Evolutionary conservation across 2,888 invertebrate genomes (phyloP).

Genomic region (Sabatieria punctata): DNA sequence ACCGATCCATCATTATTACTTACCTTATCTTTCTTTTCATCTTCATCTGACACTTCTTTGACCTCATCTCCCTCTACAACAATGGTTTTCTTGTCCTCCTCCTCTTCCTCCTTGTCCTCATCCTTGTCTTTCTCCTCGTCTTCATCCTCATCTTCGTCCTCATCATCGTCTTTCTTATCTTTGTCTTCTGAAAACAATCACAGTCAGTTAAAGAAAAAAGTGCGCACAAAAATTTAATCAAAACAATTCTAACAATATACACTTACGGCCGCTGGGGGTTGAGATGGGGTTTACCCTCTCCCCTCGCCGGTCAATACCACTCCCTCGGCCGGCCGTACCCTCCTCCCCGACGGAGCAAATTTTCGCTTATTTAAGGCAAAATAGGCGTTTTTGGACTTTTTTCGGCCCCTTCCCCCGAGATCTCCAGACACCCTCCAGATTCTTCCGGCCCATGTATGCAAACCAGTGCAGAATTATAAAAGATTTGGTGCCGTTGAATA

Average conservation of each 20-base stretch:
- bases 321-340: no score
- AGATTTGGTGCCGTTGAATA: not conserved
- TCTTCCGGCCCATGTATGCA: not conserved
- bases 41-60: slow-evolving; percentile 13
- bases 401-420: not conserved
- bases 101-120: slow-evolving; percentile 18
- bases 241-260: no score
- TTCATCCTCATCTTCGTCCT: slow-evolving; percentile 17
- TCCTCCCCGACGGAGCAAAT: no score
- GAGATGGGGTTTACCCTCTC: no score
- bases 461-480: not conserved
- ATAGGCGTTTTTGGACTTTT: not conserved
- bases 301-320: no score
- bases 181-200: slow-evolving; percentile 22
- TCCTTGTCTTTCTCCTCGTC: slow-evolving; percentile 9
- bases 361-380: not conserved
- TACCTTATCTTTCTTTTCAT: slow-evolving; percentile 18
- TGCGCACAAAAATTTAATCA: no score
- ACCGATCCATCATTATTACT: no score
- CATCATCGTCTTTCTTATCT: slow-evolving; percentile 19
- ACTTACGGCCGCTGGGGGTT: no score
- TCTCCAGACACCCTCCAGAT: not conserved
- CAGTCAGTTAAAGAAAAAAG: no score
- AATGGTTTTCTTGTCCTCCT: slow-evolving; percentile 1
- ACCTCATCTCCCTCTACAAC: not conserved